A percentile compares a stretch with the other conserved stretches of the same genome.
phyloP scores from a whole-genome alignment of 2,888 invertebrate species.

The Lutraria lutraria region DNA sequence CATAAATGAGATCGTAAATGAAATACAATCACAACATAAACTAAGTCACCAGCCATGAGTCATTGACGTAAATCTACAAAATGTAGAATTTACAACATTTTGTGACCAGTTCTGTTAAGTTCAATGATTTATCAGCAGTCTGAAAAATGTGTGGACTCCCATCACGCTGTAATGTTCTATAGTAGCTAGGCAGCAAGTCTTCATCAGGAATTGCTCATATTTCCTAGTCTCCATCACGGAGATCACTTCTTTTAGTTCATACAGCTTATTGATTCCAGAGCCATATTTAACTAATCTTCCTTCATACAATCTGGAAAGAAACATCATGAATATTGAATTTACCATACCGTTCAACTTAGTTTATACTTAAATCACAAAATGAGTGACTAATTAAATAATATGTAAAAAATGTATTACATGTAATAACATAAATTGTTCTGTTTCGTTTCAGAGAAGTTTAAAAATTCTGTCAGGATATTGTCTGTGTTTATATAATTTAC shows the following conservation, averaged over 20 bases:
- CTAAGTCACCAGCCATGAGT: background rate
- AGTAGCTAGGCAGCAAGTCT: background rate
- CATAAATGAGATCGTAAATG: background rate
- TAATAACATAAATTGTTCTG: too few relatives aligned
- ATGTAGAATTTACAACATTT: background rate
- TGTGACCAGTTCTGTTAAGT: background rate
- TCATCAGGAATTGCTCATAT: background rate
- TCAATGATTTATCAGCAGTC: background rate
- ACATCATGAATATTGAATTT: background rate
- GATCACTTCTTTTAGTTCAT: background rate
- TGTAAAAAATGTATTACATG: too few relatives aligned
- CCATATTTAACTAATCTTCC: background rate
- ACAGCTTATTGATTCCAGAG: background rate
- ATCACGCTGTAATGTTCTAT: background rate
- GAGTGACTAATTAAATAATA: too few relatives aligned
- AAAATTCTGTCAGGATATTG: too few relatives aligned
- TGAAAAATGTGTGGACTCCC: background rate
- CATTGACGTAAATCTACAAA: background rate
- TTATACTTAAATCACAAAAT: too few relatives aligned
- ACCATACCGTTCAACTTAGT: too few relatives aligned
- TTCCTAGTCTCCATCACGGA: background rate
- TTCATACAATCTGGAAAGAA: constrained; percentile 7
- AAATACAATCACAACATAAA: background rate
- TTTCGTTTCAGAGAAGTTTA: too few relatives aligned
- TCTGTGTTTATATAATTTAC: too few relatives aligned